A percentile compares a stretch with the other conserved stretches of the same genome.
Evolutionary conservation across 2,113 vertebrate genomes (phyloP).

Genomic region (Pholis gunnellus): DNA sequence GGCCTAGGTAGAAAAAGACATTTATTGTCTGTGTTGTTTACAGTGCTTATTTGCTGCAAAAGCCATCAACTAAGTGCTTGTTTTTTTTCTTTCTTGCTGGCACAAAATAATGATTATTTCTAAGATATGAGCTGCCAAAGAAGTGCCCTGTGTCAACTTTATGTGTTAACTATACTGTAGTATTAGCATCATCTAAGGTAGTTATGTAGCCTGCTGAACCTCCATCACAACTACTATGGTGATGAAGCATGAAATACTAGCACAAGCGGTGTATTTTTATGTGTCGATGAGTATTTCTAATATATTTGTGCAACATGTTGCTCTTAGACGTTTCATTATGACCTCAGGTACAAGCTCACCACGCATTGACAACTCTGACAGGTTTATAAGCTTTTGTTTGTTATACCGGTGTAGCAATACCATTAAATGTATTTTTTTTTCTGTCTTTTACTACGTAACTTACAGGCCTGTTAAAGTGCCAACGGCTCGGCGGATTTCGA

Average conservation of each 20-base stretch:
- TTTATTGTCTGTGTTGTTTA: not conserved
- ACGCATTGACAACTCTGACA: conserved; percentile 27
- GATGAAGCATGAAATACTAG: not conserved
- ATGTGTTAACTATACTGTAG: not conserved
- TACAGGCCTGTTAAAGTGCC: conserved; percentile 50
- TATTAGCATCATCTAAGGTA: not conserved
- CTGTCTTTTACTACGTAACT: not conserved
- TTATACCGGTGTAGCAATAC: conserved; percentile 1
- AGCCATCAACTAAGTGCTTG: not conserved
- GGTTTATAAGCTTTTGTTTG: conserved; percentile 32
- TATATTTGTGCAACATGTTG: not conserved
- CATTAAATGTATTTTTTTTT: conserved; percentile 17
- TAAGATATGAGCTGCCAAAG: not conserved
- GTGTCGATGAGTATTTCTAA: not conserved
- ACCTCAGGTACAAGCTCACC: not conserved
- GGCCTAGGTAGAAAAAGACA: not conserved
- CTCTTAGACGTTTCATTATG: not conserved
- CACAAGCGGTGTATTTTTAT: not conserved
- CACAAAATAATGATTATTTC: not conserved
- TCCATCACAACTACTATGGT: not conserved
- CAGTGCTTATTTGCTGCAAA: not conserved
- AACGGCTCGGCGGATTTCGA: conserved; percentile 36
- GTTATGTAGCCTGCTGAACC: not conserved
- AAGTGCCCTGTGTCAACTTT: not conserved
- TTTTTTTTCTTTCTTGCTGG: not conserved